Percentiles rank a stretch among this genome's conserved stretches.
These are phyloP conservation scores for Noctua pronuba DNA, from an alignment of 2,888 invertebrate species.

Conservation along the genomic window DNA sequence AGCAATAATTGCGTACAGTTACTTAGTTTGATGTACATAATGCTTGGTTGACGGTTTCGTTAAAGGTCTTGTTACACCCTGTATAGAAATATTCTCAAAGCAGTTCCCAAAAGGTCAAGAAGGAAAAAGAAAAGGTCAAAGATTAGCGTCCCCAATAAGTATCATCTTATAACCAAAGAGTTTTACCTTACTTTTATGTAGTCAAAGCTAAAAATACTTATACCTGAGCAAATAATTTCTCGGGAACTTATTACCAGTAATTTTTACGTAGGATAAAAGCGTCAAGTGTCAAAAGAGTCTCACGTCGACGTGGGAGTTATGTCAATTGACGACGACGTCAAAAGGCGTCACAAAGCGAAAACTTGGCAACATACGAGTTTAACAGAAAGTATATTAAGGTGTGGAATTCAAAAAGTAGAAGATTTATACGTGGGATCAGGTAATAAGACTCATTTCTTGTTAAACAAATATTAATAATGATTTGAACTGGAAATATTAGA, in stretches of 20 bases:
- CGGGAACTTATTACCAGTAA: slow-evolving; percentile 9
- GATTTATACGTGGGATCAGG: background rate
- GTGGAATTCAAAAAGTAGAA: background rate
- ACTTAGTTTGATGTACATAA: no score
- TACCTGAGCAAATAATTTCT: slow-evolving; percentile 10
- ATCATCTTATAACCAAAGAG: background rate
- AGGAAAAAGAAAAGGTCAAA: slow-evolving; percentile 28
- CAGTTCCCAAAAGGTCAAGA: no score
- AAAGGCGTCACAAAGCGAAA: slow-evolving; percentile 35
- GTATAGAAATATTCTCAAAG: background rate
- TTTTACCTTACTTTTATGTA: background rate
- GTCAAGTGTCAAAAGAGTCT: slow-evolving; percentile 30
- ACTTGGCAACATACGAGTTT: slow-evolving; percentile 27
- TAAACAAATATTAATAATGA: background rate
- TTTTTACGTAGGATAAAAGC: slow-evolving; percentile 38
- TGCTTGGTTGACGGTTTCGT: no score
- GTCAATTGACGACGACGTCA: slow-evolving; percentile 40
- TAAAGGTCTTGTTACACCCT: no score
- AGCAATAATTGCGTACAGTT: no score
- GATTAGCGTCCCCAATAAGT: background rate
- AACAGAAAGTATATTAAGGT: slow-evolving; percentile 13
- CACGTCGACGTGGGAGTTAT: slow-evolving; percentile 10
- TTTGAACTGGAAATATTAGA: background rate
- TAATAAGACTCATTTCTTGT: background rate
- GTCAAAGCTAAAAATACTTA: background rate